phyloP scores from a whole-genome alignment of 2,113 vertebrate genomes.

The Microcebus jonahi region DNA sequence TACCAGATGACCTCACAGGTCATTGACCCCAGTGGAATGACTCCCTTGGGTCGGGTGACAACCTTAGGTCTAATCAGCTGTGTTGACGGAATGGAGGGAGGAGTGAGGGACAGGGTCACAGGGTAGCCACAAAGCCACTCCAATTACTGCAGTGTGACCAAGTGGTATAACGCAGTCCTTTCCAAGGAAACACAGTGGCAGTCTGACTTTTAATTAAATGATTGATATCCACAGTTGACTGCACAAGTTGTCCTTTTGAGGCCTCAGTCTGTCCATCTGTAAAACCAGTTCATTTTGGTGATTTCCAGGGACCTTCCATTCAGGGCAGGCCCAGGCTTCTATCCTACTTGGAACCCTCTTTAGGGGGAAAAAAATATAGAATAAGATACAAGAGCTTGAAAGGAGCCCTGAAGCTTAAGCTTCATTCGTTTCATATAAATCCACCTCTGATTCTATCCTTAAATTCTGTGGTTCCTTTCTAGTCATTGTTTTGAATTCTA shows the following conservation, averaged over 20 bases:
- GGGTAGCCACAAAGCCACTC: slow-evolving; percentile 4
- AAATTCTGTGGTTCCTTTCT: slow-evolving; percentile 7
- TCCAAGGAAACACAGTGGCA: not conserved
- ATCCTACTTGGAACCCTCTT: not conserved
- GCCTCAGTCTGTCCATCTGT: slow-evolving; percentile 33
- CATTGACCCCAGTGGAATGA: slow-evolving; percentile 59
- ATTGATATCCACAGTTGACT: not conserved
- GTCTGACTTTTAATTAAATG: slow-evolving; percentile 25
- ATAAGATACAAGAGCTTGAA: not conserved
- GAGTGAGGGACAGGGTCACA: slow-evolving; percentile 36
- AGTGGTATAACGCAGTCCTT: slow-evolving; percentile 10
- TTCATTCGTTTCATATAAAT: not conserved
- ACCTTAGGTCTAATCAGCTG: slow-evolving; percentile 47
- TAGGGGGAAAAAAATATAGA: not conserved
- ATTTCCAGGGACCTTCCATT: slow-evolving; percentile 38
- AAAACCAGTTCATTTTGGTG: slow-evolving; percentile 44
- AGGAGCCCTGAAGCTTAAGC: not conserved
- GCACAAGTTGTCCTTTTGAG: not conserved
- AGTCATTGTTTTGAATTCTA: slow-evolving; percentile 18
- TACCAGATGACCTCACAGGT: slow-evolving; percentile 57
- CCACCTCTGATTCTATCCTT: not conserved
- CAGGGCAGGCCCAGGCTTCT: not conserved
- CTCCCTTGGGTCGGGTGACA: slow-evolving; percentile 40
- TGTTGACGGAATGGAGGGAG: slow-evolving; percentile 47
- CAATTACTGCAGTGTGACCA: not conserved